Evolutionary conservation across 2,888 invertebrate species (phyloP), one percentile per base, ranked within the genome.

Genomic region (Allygus modestus): DNA sequence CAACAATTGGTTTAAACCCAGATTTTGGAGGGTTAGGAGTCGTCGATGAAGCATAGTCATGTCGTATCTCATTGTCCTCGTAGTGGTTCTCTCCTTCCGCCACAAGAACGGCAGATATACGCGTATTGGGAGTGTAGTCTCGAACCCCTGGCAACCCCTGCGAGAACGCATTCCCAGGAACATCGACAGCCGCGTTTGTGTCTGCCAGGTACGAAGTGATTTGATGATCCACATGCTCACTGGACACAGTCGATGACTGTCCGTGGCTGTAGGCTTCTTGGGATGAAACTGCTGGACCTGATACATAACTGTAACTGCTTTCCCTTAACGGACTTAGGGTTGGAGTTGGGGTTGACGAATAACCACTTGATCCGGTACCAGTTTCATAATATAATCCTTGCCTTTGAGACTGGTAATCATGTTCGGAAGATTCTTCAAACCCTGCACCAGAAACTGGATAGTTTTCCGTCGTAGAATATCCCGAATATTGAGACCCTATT

Each of bases 61-160:
- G 73, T 17, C 51, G 23, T 33, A 43, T 85, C 33, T 86, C 86
- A 65, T 86, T 85, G 1, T 85, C 86, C 71, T 86, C 85, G 23
- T 58, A 54, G 12, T 75, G 81, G 15, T 31, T 75, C 26, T 86
- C 87, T 43, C 84, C 85, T n/a, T 88, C 87, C 2, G 87, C 86
- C 0, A 88, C 87, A 26, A 88, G 87, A 58, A 88, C 87, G 7
- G 88, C 87, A n/a, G 87, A 87, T 58, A 87, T 87, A 43, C 86
- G 84, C 46, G 86, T 86, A 17, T 87, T 86, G 15, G 87, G 83
- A 73, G 84, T 46, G 41, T 28, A 37, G 46, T 83, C 54, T 33
- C 81, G 33, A 7, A 79, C 77, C 15, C 75, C 43, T 20, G n/a
- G 73, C 54, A 83, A 33, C 23, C 75, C 17, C 54, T 81, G 81